Evolutionary conservation across 2,797 vertebrate species (phyloP).

Genomic region (Anguilla obscura): DNA sequence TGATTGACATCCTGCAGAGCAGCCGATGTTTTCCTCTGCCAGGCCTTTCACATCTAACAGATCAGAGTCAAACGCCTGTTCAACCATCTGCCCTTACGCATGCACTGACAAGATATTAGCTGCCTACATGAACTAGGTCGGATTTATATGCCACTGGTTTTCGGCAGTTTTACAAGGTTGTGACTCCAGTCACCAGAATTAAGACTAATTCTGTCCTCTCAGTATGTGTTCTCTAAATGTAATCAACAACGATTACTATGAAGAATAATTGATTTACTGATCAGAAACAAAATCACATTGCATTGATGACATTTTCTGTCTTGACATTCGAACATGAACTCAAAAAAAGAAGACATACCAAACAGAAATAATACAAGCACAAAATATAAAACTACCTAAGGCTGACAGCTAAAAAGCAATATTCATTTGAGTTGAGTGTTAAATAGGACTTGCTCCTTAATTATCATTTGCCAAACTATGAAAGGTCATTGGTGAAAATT

Average conservation of each 20-base stretch:
- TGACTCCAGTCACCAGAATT: constrained; percentile 4
- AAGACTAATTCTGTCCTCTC: neutral
- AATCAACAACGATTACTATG: neutral
- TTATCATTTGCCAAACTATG: constrained; percentile 36
- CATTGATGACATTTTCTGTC: neutral
- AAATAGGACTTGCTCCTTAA: constrained; percentile 35
- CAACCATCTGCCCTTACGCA: constrained; percentile 25
- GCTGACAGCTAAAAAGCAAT: neutral
- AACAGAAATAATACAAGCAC: neutral
- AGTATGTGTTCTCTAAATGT: neutral
- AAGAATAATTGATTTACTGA: neutral
- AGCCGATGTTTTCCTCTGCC: neutral
- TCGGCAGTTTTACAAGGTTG: neutral
- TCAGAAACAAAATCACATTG: neutral
- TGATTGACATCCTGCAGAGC: constrained; percentile 6
- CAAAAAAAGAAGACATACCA: neutral
- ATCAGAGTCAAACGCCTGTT: constrained; percentile 7
- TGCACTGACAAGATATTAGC: neutral
- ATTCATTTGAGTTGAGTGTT: neutral
- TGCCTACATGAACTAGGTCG: neutral
- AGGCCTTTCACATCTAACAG: constrained; percentile 17
- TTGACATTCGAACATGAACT: neutral
- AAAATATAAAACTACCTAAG: neutral
- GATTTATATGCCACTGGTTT: neutral
- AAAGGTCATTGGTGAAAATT: constrained; percentile 45